Conservation (phyloP, 2,797 vertebrate genomes). For the Fistularia tabacaria region DNA sequence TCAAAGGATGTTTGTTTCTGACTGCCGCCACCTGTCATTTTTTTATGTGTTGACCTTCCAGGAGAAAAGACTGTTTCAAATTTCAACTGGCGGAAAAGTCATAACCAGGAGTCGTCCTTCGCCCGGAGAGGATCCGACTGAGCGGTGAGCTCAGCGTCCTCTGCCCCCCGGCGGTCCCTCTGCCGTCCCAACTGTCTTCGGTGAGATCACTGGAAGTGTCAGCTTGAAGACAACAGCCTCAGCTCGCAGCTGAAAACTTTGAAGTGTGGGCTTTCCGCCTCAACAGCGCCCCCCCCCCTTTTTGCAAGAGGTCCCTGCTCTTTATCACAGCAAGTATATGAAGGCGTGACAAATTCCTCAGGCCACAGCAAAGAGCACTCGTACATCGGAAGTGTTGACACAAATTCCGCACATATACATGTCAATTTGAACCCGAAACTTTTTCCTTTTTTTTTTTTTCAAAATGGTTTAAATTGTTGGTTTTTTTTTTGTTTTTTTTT, state of each 20-base stretch:
- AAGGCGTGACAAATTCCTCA: no score
- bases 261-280: slow-evolving; percentile 41
- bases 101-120: no score
- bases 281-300: slow-evolving; percentile 68
- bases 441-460: no score
- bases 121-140: slow-evolving; percentile 1
- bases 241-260: slow-evolving; percentile 21
- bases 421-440: no score
- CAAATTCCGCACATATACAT: no score
- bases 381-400: no score
- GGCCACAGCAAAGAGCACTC: no score
- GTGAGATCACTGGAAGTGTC: slow-evolving; percentile 32
- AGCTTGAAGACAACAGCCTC: slow-evolving; percentile 22
- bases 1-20: slow-evolving; percentile 7
- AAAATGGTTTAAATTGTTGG: no score
- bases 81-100: no score
- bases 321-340: slow-evolving; percentile 3
- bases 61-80: not conserved
- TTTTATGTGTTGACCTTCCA: slow-evolving; percentile 5
- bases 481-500: no score
- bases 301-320: slow-evolving; percentile 25
- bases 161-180: slow-evolving; percentile 9
- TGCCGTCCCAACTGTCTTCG: slow-evolving; percentile 13
- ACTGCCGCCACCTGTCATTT: not conserved
- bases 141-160: not conserved